Evolutionary conservation across 1,140 invertebrate genomes (phyloP), one percentile per base, ranked within the genome.

Genomic region (Leptinotarsa texana): DNA sequence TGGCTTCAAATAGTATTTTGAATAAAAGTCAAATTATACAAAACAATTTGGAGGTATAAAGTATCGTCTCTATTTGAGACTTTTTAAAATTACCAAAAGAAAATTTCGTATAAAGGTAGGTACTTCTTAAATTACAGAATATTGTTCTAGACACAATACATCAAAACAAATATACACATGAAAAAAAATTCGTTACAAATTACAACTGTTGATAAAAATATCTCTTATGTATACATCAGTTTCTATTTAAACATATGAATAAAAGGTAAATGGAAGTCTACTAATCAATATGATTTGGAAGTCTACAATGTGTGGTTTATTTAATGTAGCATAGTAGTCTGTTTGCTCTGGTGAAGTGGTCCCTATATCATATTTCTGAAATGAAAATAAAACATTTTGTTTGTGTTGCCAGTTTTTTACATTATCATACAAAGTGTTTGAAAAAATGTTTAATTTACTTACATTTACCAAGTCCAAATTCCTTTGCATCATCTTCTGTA

Each of bases 401-500:
- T 33, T 33, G 6, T 33, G 27, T 1, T 33, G 27, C 27, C 27
- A 33, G 27, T 6, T 27, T 33, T 33, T 33, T 8, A 33, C 27
- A 1, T 42, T 8, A 42, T 42, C 33, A 42, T 42, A 42, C 2
- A 8, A 42, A 11, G 3, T 11, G 8, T 42, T 42, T 2, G 8
- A 42, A 42, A 42, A 42, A 33, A 33, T 6, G 6, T 33, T 42
- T 11, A 57, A 57, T 57, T 17, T 13, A 57, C 73, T 78, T 78
- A 77, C 79, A 83, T 73, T 79, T 80, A 51, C 81, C 79, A n/a
- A 82, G 75, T 51, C 93, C 94, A 87, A 96, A 96, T 86, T 97
- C 95, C 77, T 92, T 92, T n/a, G 95, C 94, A 86, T 98, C 96
- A 82, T 98, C 97, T 79, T 96, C 96, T 72, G 93, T 95, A 83